Base-by-base conservation (phyloP, 64 coral and sea anemone species). In the Anthopleura sola region DNA sequence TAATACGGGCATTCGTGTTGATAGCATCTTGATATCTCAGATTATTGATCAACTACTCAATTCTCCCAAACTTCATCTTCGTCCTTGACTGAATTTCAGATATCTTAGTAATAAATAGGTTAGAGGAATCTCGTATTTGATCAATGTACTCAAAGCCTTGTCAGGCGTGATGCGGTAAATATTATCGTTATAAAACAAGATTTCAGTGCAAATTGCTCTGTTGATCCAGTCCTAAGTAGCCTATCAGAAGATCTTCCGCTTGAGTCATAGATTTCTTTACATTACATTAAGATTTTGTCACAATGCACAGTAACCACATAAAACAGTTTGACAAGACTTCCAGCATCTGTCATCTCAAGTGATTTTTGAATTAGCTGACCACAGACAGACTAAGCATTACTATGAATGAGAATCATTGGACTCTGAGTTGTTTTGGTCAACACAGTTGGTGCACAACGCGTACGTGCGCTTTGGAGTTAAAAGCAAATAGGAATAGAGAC, bases 201-300 rank as follows among this genome's bases (percentile, higher is more conserved):
- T 34, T 71, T 71, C 29, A 66, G 21, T 71, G 11, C 29, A 71
- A 13, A 71, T 18, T 34, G 34, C 66, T 71, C 66, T 71, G 66
- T 71, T 36, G 12, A 71, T 3, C 66, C 26, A 31, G 66, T 71
- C 28, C 26, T 71, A 71, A 71, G 26, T 32, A 71, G 66, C 66
- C 66, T 71, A 71, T 71, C 66, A 71, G 66, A 71, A 34, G 28
- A 32, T 71, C 66, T 71, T 71, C 66, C 66, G 66, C 66, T 71
- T 71, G 66, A 71, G 29, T 71, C 66, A 34, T 34, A 62, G 23
- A 16, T 71, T 71, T 71, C 66, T 71, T 71, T 71, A 71, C 66
- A 71, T 71, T 71, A 7, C 66, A 71, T 71, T 71, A 15, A 32
- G 31, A 71, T 10, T 71, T 33, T 71, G 66, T 66, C 60, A 32